A percentile compares a stretch with the other conserved stretches of the same genome.
phyloP scores from a whole-genome alignment of 1,140 invertebrate genomes.

The Cherax destructor region DNA sequence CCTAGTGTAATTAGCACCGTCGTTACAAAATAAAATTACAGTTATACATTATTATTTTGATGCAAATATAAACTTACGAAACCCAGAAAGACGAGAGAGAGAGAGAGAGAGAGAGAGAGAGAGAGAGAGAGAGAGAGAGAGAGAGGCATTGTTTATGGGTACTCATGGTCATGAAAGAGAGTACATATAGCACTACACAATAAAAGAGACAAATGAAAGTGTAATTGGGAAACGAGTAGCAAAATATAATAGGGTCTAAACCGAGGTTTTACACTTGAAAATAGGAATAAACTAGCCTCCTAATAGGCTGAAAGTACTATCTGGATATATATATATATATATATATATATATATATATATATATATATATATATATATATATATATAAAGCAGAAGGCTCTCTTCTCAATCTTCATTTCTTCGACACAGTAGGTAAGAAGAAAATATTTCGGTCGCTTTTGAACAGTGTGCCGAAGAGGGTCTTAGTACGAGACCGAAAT shows the following conservation, averaged over 20 bases:
- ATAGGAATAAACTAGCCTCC: too few relatives aligned
- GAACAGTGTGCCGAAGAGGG: too few relatives aligned
- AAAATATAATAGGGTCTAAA: too few relatives aligned
- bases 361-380: constrained; percentile 2
- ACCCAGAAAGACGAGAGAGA: neutral
- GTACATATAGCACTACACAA: too few relatives aligned
- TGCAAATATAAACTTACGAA: neutral
- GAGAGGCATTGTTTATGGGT: neutral
- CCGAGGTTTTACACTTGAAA: too few relatives aligned
- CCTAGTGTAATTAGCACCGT: too few relatives aligned
- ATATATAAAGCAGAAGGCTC: neutral
- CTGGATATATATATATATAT: neutral
- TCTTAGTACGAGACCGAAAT: too few relatives aligned
- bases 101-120: neutral
- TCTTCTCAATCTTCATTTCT: neutral
- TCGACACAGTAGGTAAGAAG: neutral
- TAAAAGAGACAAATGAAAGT: too few relatives aligned
- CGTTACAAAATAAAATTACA: too few relatives aligned
- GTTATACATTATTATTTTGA: too few relatives aligned
- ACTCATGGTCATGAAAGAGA: too few relatives aligned
- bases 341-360: neutral
- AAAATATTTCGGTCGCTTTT: neutral
- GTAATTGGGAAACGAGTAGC: too few relatives aligned
- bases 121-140: neutral
- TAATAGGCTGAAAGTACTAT: neutral